These are phyloP conservation scores for Chamaea fasciata DNA, from an alignment of 2,113 vertebrate genomes.

Conservation along the genomic window DNA sequence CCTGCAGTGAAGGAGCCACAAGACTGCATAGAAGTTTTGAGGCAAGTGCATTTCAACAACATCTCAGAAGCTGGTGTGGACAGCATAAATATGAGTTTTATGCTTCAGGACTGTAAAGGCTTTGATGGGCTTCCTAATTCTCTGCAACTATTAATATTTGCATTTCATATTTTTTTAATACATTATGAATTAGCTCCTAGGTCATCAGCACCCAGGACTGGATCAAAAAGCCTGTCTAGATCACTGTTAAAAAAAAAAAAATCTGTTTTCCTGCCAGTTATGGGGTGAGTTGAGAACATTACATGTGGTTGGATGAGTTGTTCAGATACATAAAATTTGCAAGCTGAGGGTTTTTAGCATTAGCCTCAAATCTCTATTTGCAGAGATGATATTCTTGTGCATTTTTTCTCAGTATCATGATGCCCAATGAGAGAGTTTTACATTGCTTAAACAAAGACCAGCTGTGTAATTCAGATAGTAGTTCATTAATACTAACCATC, in stretches of 20 bases:
- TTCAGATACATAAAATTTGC: background rate
- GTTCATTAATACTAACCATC: background rate
- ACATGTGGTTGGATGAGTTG: background rate
- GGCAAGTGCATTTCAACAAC: background rate
- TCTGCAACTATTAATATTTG: background rate
- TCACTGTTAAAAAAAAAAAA: background rate
- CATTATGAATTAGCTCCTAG: background rate
- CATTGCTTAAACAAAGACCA: background rate
- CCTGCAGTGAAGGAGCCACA: too few relatives aligned
- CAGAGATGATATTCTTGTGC: background rate
- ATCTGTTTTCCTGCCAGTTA: background rate
- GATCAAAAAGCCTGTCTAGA: background rate
- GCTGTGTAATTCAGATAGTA: background rate
- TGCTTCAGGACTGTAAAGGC: background rate
- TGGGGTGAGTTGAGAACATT: accelerated
- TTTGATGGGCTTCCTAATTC: background rate
- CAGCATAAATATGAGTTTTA: background rate
- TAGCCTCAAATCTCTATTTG: background rate
- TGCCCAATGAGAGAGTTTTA: background rate
- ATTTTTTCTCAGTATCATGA: accelerated
- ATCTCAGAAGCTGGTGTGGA: background rate
- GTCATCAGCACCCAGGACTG: background rate
- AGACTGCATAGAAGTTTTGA: background rate
- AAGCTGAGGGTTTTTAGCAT: accelerated
- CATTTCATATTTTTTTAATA: background rate